Evolutionary conservation across 2,797 vertebrate genomes (phyloP).

Genomic region (Crenichthys baileyi): DNA sequence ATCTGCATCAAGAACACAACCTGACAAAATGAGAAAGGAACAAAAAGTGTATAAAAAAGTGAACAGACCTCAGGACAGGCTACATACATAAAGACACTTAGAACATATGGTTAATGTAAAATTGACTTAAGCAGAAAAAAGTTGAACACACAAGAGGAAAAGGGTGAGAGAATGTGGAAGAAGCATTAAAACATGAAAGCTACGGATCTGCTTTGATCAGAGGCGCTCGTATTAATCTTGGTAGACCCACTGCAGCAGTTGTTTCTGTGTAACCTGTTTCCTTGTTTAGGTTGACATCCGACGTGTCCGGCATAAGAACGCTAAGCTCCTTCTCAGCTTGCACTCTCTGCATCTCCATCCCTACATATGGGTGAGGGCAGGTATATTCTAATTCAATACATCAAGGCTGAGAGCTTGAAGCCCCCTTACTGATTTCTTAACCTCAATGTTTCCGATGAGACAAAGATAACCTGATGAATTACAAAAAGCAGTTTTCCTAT

Average conservation of each 20-base stretch:
- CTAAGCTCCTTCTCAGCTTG: not conserved
- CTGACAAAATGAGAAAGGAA: not conserved
- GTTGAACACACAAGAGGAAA: not conserved
- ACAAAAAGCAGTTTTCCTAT: not conserved
- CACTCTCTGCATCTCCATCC: not conserved
- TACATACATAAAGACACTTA: conserved; percentile 10
- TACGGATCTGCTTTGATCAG: conserved; percentile 26
- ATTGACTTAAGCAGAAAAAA: not conserved
- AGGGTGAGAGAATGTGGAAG: conserved; percentile 8
- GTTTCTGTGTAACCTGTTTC: conserved; percentile 29
- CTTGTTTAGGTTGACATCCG: conserved; percentile 21
- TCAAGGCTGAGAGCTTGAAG: conserved; percentile 12
- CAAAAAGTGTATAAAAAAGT: not conserved
- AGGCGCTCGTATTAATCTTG: conserved; percentile 23
- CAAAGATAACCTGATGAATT: not conserved
- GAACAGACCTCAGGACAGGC: not conserved
- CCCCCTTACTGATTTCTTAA: not conserved
- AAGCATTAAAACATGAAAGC: not conserved
- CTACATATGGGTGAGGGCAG: not conserved
- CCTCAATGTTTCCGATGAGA: not conserved
- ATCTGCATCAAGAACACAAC: not conserved
- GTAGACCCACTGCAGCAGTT: conserved; percentile 21
- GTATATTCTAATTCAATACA: conserved; percentile 4
- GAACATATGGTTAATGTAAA: not conserved
- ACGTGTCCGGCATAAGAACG: conserved; percentile 9